phyloP scores from a whole-genome alignment of 2,113 vertebrate genomes.

The Crocuta crocuta region DNA sequence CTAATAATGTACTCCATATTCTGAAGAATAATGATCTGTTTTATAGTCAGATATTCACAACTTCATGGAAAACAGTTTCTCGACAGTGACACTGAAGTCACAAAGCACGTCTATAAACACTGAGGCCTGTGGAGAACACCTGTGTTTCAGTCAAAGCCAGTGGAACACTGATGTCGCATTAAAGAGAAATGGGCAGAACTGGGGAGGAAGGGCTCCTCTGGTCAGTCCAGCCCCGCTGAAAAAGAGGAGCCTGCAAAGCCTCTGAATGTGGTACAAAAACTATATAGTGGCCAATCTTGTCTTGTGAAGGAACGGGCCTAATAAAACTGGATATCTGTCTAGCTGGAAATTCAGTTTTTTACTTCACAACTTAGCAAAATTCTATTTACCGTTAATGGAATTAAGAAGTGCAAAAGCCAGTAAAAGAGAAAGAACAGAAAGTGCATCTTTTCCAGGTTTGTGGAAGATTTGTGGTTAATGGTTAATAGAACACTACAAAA shows the following conservation, averaged over 20 bases:
- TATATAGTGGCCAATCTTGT: background rate
- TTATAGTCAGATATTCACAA: background rate
- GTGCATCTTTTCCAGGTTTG: background rate
- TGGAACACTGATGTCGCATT: background rate
- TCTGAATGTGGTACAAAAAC: background rate
- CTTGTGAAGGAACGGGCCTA: background rate
- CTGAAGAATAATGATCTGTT: background rate
- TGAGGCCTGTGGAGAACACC: background rate
- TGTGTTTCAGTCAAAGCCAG: background rate
- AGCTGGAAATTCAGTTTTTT: background rate
- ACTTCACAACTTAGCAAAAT: background rate
- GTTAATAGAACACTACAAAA: background rate
- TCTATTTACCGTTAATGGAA: conserved; percentile 4
- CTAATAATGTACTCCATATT: background rate
- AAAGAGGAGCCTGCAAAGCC: background rate
- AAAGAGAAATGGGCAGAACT: background rate
- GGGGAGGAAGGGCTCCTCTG: background rate
- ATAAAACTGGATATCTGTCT: background rate
- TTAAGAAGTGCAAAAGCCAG: background rate
- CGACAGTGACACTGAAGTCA: background rate
- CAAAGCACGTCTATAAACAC: background rate
- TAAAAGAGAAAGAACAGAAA: conserved; percentile 25
- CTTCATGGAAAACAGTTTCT: background rate
- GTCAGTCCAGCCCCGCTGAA: background rate
- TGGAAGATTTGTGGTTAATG: background rate